Base-by-base conservation (phyloP, 2,888 invertebrate genomes). In the Piscicola geometra region DNA sequence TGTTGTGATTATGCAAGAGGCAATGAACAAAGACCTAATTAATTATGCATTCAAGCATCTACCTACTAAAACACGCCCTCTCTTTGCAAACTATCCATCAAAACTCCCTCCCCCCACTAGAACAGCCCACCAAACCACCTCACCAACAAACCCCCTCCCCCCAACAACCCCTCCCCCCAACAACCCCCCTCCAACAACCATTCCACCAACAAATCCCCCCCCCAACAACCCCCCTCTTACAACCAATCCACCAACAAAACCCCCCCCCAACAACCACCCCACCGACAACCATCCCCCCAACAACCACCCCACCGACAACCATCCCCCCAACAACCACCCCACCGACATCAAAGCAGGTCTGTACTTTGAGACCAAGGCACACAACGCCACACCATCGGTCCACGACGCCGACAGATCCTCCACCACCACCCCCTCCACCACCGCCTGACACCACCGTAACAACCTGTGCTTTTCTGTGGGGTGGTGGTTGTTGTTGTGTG, bases 301-400 rank as follows among this genome's bases (percentile, higher is more conserved):
- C 41, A 41, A 41, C 41, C 15, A 41, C 41, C 5, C 41, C 41
- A 41, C 41, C 5, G 5, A 5, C 5, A 5, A 28, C 64, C 25
- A 64, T 12, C 5, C 21, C 25, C 3, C 5, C n/a, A 5, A 18
- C 41, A 5, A 41, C 41, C 41, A 28, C 30, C 3, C 47, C 25
- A 71, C 83, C 81, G 79, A 85, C 85, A 85, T 79, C 56, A 96
- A 88, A 87, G 95, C 93, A 1, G 96, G 96, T 77, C 95, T 89
- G 88, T 95, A 96, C 79, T 92, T 90, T 82, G 90, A 89, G 79
- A 94, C 89, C 80, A 93, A 89, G 77, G 91, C 90, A 86, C 90
- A 90, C 79, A 92, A 86, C 33, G 90, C 88, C 82, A 90, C 82
- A 78, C 90, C 89, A 83, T 88, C 88, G 83, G 88, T 89, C 86